A percentile compares a stretch with the other conserved stretches of the same genome.
These are phyloP conservation scores for Hydra vulgaris DNA, from an alignment of 30 jellyfish, hydroid and myxozoan genomes.

Conservation along the genomic window DNA sequence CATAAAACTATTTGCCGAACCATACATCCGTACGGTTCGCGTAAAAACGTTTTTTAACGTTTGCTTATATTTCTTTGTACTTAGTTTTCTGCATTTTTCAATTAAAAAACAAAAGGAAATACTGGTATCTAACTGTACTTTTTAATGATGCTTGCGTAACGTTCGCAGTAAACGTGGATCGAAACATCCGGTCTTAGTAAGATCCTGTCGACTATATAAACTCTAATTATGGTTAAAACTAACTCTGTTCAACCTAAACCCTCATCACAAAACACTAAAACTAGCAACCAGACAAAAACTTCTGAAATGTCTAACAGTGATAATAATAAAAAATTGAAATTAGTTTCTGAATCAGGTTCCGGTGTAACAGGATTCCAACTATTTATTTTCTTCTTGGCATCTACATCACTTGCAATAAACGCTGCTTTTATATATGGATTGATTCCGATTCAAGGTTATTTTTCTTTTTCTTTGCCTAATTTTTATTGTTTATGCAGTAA, in stretches of 20 bases:
- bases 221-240: not conserved
- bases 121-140: not conserved
- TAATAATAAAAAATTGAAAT: too few species aligned
- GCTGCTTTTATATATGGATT: conserved; percentile 18
- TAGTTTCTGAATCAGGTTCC: not conserved
- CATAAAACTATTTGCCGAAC: too few species aligned
- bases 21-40: too few species aligned
- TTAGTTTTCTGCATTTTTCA: too few species aligned
- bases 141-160: not conserved
- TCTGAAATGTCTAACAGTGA: not conserved
- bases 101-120: not conserved
- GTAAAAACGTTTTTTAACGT: too few species aligned
- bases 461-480: not conserved
- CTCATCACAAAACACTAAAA: not conserved
- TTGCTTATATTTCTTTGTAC: too few species aligned
- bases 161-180: not conserved
- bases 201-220: not conserved
- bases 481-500: too few species aligned
- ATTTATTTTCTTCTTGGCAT: conserved; percentile 17
- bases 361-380: conserved; percentile 7
- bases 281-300: not conserved
- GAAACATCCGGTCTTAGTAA: not conserved
- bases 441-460: conserved; percentile 29
- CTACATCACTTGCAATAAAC: conserved; percentile 19
- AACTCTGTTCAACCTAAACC: not conserved